Conservation (phyloP, 2,888 invertebrate genomes). For the Tiliacea citrago region DNA sequence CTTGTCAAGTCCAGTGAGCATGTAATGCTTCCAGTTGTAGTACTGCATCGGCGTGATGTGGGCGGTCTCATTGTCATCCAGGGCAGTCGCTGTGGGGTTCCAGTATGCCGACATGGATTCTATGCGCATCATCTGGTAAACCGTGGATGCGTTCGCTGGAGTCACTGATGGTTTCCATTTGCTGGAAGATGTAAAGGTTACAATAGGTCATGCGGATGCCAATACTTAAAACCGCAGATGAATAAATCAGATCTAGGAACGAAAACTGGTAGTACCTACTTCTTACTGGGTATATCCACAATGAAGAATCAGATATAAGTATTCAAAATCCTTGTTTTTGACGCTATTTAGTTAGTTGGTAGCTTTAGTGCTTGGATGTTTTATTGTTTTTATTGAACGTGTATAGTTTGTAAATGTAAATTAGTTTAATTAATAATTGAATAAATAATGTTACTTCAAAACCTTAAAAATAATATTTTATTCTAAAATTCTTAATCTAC, state of each 20-base stretch:
- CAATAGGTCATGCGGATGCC: not conserved
- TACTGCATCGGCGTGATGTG: slow-evolving; percentile 90
- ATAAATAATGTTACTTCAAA: too few relatives aligned
- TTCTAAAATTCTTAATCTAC: too few relatives aligned
- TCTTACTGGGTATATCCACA: not conserved
- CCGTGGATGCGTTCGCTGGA: slow-evolving; percentile 90
- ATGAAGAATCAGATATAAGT: not conserved
- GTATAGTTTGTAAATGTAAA: too few relatives aligned
- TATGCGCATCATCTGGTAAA: slow-evolving; percentile 94
- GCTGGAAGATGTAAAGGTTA: slow-evolving; percentile 77
- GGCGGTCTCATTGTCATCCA: slow-evolving; percentile 89
- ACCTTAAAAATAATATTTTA: too few relatives aligned
- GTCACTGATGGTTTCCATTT: slow-evolving; percentile 95
- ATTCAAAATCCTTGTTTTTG: not conserved
- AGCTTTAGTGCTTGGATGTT: too few relatives aligned
- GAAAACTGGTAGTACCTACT: not conserved
- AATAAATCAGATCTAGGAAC: not conserved
- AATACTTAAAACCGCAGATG: not conserved
- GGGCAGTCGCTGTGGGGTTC: slow-evolving; percentile 91
- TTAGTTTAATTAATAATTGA: too few relatives aligned
- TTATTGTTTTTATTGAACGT: too few relatives aligned
- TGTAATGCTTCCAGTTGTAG: slow-evolving; percentile 94
- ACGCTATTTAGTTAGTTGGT: too few relatives aligned
- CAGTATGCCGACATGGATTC: slow-evolving; percentile 95
- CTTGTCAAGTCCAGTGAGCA: slow-evolving; percentile 94